Percentiles rank a stretch among this genome's conserved stretches.
Evolutionary conservation across 1,140 invertebrate genomes (phyloP).

Genomic region (Lethocerus indicus): DNA sequence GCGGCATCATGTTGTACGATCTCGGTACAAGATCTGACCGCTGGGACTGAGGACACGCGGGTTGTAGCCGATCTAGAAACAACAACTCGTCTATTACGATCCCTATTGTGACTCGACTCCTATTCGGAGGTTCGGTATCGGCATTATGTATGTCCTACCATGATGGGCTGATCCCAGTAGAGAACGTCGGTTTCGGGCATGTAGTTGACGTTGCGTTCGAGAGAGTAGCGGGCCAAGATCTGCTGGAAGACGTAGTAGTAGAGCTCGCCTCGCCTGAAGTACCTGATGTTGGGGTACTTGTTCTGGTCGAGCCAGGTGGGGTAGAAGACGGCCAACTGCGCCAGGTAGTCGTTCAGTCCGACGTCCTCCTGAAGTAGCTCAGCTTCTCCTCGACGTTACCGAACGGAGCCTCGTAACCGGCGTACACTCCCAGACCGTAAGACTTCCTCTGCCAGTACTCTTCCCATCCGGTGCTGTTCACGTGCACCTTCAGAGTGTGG

Average conservation of each 20-base stretch:
- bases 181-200: slow-evolving; percentile 37
- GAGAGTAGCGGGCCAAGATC: slow-evolving; percentile 41
- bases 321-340: slow-evolving; percentile 40
- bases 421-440: slow-evolving; percentile 17
- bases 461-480: slow-evolving; percentile 14
- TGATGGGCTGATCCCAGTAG: slow-evolving; percentile 31
- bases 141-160: too few relatives aligned
- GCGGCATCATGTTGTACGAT: slow-evolving; percentile 1
- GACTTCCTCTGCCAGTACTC: slow-evolving; percentile 24
- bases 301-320: slow-evolving; percentile 41
- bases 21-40: slow-evolving; percentile 9
- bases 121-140: too few relatives aligned
- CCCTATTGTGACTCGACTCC: too few relatives aligned
- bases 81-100: neutral
- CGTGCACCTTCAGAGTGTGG: slow-evolving; percentile 19
- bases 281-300: slow-evolving; percentile 27
- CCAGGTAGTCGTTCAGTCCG: slow-evolving; percentile 48
- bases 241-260: slow-evolving; percentile 41
- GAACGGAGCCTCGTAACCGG: slow-evolving; percentile 38
- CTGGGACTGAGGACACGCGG: slow-evolving; percentile 9
- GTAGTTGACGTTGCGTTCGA: slow-evolving; percentile 46
- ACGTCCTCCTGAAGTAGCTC: slow-evolving; percentile 58
- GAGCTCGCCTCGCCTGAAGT: slow-evolving; percentile 37
- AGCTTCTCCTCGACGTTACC: too few relatives aligned
- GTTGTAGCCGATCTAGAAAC: slow-evolving; percentile 14